Base-by-base conservation (phyloP, 2,888 invertebrate species). In the Cerastis leucographa region DNA sequence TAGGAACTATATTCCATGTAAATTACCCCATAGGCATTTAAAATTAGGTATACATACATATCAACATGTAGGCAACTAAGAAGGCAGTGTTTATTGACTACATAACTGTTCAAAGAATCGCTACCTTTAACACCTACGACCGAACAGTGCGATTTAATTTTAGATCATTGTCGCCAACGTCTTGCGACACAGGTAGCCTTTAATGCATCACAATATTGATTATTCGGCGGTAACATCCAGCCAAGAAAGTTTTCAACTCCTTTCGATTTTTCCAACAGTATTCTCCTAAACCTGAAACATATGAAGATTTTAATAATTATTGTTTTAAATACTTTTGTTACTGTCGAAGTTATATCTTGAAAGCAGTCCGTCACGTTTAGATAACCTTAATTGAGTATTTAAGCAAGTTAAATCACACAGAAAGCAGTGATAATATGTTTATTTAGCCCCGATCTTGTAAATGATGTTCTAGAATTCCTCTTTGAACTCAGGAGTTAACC, bases 221-320 rank as follows among this genome's bases (percentile, higher is more conserved):
- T 44, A 95, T 56, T 7, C 92, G 90, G 4, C 76, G 79, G 78
- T 89, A 93, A 79, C 87, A 91, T 49, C 71, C 75, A 25, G 78
- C 59, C 4, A 92, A 70, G n/a, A 86, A 83, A 11, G 75, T 86
- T 54, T 86, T 87, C 67, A 94, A 87, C 56, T 91, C 85, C 61
- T 84, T 91, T 2, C 94, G 90, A 79, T 95, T 94, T 83, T 94
- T 95, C 96, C 96, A 96, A 46, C 92, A 91, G 84, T 94, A 96
- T 86, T 96, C 96, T 6, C 90, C 91, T 14, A 94, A 62, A 75
- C 96, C 96, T 96, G 93, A 35, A 92, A 94, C 69, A 73, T 80
- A 42, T 56, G n/a, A 59, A 29, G 29, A 65, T 29, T 56, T 25
- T 1, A 56, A 51, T 51, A 22, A 7, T 25, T 2, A 8, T 1